Conservation (phyloP, 1,140 invertebrate species). For the Brachionus calyciflorus region DNA sequence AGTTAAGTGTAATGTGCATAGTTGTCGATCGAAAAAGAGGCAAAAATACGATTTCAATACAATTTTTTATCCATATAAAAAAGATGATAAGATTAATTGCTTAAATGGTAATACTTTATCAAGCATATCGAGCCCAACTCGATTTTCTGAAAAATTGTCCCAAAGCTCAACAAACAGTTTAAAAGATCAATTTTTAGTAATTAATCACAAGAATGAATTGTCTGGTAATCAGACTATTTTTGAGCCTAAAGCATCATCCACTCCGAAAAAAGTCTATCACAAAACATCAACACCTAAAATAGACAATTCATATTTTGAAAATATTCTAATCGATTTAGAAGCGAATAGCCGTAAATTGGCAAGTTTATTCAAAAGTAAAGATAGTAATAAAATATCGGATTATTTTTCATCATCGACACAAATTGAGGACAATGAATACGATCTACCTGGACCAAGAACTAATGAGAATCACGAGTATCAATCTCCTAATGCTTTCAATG, state of each 20-base stretch:
- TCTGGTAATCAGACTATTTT: constrained; percentile 24
- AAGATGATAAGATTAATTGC: not conserved
- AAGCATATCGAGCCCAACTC: not conserved
- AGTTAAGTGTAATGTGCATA: not conserved
- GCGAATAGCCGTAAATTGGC: not conserved
- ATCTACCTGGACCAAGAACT: constrained; percentile 5
- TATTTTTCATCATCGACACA: constrained; percentile 30
- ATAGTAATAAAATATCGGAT: constrained; percentile 23
- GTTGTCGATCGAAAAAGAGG: not conserved
- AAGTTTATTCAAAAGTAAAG: not conserved
- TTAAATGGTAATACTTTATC: not conserved
- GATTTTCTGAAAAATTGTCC: constrained; percentile 6
- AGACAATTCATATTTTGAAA: constrained; percentile 41
- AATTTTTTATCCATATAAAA: constrained; percentile 27
- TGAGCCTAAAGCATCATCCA: constrained; percentile 16
- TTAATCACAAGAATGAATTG: constrained; percentile 11
- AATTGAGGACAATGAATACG: constrained; percentile 26
- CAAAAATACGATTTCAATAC: not conserved
- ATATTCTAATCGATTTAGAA: constrained; percentile 23
- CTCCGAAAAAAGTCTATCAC: not conserved
- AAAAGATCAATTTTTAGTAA: constrained; percentile 26
- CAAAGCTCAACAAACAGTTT: not conserved
- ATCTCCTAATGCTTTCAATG: not conserved
- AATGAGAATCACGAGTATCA: constrained; percentile 1
- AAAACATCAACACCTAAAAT: constrained; percentile 22